Percentiles rank a stretch among this genome's conserved stretches.
Evolutionary conservation across 2,113 vertebrate genomes (phyloP).

Genomic region (Sinocyclocheilus anshuiensis): DNA sequence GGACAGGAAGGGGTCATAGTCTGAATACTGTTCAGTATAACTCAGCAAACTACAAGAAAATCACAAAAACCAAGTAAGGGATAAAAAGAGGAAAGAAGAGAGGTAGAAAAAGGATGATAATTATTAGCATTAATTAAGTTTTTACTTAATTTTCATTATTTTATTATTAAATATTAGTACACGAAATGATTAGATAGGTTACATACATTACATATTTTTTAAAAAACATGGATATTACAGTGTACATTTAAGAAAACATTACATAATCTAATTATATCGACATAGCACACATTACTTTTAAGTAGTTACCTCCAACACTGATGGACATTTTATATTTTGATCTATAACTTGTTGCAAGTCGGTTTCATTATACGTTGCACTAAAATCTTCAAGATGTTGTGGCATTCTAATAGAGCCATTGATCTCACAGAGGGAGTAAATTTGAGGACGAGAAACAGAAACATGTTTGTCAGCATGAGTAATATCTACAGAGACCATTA

Average conservation of each 20-base stretch:
- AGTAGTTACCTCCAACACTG: not conserved
- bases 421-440: slow-evolving; percentile 10
- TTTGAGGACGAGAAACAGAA: slow-evolving; percentile 39
- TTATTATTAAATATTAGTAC: not conserved
- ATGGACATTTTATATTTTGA: slow-evolving; percentile 13
- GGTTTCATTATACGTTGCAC: not conserved
- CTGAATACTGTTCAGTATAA: slow-evolving; percentile 95
- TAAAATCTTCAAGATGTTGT: slow-evolving; percentile 5
- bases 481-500: slow-evolving; percentile 43
- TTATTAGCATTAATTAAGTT: not conserved
- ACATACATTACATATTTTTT: not conserved
- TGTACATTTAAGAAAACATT: not conserved
- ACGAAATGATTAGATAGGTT: not conserved
- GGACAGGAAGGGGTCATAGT: slow-evolving; percentile 96
- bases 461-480: slow-evolving; percentile 30
- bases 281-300: not conserved
- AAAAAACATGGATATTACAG: not conserved
- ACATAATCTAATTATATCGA: not conserved
- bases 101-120: not conserved
- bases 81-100: not conserved
- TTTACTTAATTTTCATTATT: not conserved
- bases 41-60: slow-evolving; percentile 81
- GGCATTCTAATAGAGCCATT: slow-evolving; percentile 25
- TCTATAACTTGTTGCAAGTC: not conserved
- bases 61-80: not conserved